These are phyloP conservation scores for Polypedilum pembai DNA, from an alignment of 1,140 invertebrate species.

Conservation along the genomic window DNA sequence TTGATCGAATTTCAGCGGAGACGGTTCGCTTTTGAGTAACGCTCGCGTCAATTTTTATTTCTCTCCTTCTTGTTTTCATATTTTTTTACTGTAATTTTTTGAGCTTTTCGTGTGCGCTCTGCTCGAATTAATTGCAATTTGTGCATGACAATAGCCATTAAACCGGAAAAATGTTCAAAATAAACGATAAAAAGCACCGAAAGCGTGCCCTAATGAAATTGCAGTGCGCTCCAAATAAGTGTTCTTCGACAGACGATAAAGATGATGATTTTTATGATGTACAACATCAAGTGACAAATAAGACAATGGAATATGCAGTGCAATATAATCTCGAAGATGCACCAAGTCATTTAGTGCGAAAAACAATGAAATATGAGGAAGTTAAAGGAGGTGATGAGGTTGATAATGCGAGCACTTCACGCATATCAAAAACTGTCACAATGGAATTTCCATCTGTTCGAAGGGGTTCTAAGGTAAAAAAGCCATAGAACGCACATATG, in stretches of 20 bases:
- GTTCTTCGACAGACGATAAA: neutral
- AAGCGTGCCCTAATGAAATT: conserved; percentile 20
- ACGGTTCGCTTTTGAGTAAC: neutral
- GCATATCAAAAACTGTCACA: neutral
- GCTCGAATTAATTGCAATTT: neutral
- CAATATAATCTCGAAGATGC: conserved; percentile 3
- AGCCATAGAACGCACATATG: neutral
- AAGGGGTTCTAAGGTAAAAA: neutral
- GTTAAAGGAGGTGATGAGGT: neutral
- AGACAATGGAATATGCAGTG: neutral
- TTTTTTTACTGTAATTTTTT: neutral
- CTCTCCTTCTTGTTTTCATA: neutral
- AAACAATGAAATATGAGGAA: conserved; percentile 21
- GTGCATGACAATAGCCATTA: neutral
- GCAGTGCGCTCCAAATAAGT: conserved; percentile 3
- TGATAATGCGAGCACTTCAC: neutral
- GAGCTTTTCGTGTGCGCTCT: neutral
- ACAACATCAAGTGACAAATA: neutral
- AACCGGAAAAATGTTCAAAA: neutral
- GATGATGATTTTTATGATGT: conserved; percentile 10
- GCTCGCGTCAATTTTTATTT: neutral
- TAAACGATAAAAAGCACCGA: conserved; percentile 12
- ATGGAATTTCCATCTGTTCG: neutral
- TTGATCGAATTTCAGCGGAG: conserved; percentile 27
- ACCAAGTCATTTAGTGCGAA: neutral